Evolutionary conservation across 2,113 vertebrate species (phyloP).

Genomic region (Tragelaphus imberbis): DNA sequence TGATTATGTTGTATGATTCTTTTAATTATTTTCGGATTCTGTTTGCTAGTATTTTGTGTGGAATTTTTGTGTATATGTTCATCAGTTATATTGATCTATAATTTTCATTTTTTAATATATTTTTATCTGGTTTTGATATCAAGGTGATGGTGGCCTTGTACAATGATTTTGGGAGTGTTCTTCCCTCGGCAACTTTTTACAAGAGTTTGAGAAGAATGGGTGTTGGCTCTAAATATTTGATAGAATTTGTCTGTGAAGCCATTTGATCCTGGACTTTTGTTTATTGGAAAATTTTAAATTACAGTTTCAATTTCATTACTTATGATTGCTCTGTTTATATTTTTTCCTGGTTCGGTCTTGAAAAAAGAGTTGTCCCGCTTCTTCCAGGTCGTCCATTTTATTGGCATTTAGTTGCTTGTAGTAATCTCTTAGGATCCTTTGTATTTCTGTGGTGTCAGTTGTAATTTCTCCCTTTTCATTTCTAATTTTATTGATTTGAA

Average conservation of each 20-base stretch:
- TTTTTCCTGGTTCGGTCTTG: background rate
- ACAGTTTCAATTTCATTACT: background rate
- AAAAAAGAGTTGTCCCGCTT: rapidly evolving
- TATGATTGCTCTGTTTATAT: background rate
- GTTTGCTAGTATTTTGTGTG: background rate
- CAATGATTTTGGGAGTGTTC: background rate
- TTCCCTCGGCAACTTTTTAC: background rate
- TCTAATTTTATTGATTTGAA: background rate
- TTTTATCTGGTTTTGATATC: background rate
- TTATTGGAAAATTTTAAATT: background rate
- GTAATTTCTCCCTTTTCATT: background rate
- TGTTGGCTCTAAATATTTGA: background rate
- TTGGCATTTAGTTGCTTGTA: background rate
- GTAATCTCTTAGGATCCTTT: background rate
- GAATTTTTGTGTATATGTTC: background rate
- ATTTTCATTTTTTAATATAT: background rate
- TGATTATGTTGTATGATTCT: background rate
- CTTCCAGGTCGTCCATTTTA: background rate
- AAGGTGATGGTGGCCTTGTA: background rate
- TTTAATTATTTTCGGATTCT: background rate
- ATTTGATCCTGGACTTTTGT: background rate
- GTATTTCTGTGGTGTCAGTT: background rate
- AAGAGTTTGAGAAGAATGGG: background rate
- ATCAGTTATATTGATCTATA: background rate
- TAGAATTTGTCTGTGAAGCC: background rate